Conservation (phyloP, 2,888 invertebrate genomes). For the Miltochrista miniata region DNA sequence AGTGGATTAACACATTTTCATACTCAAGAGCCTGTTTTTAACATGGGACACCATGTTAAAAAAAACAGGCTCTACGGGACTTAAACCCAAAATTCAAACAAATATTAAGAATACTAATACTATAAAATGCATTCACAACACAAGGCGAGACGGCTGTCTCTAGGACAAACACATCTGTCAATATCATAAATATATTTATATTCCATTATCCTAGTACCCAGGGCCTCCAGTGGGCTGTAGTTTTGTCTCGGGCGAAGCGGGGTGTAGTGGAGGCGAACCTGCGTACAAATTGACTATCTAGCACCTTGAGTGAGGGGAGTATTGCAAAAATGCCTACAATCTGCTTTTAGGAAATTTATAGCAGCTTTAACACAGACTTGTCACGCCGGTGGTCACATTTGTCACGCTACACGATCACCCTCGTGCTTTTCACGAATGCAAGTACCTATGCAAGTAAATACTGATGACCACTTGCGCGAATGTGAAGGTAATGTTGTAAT, state of each 20-base stretch:
- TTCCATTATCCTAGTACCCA: too few species aligned
- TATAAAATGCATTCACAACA: too few species aligned
- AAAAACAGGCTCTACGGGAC: too few species aligned
- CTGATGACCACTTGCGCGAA: slow-evolving; percentile 34
- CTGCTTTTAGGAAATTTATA: slow-evolving; percentile 1
- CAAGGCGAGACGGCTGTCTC: too few species aligned
- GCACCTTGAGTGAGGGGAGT: slow-evolving; percentile 3
- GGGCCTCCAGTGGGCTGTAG: not conserved
- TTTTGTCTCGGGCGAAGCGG: too few species aligned
- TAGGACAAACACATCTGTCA: too few species aligned
- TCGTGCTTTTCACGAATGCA: slow-evolving; percentile 15
- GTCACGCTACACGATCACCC: slow-evolving; percentile 6
- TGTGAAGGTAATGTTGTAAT: slow-evolving; percentile 46
- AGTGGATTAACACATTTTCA: too few species aligned
- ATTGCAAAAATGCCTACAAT: slow-evolving; percentile 1
- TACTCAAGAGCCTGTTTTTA: too few species aligned
- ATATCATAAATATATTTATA: too few species aligned
- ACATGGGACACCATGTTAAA: too few species aligned
- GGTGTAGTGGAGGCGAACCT: slow-evolving; percentile 8
- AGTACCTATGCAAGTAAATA: slow-evolving; percentile 25
- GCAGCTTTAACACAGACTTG: not conserved
- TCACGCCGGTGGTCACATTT: not conserved
- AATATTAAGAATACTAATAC: too few species aligned
- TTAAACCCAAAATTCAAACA: too few species aligned
- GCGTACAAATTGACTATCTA: slow-evolving; percentile 12